Evolutionary conservation across 2,113 vertebrate genomes (phyloP).

Genomic region (Salminus brasiliensis): DNA sequence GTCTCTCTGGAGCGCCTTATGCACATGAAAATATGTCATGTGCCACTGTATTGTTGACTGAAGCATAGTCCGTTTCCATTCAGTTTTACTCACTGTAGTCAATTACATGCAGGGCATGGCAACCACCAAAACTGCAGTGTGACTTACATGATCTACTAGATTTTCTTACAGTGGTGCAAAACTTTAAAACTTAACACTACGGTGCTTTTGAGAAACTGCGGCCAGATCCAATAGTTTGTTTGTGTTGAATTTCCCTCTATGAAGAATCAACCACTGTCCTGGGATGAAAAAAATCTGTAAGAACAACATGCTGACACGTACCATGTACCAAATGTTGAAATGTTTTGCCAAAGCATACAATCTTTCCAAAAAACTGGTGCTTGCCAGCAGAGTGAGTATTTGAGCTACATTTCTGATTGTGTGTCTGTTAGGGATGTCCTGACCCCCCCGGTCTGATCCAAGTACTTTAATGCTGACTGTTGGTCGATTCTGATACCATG

Average conservation of each 20-base stretch:
- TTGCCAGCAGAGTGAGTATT: slow-evolving; percentile 68
- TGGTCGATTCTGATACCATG: not conserved
- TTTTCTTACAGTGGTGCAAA: not conserved
- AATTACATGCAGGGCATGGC: not conserved
- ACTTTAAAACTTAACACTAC: no score
- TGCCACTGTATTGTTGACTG: not conserved
- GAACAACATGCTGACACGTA: slow-evolving; percentile 71
- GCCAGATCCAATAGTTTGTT: not conserved
- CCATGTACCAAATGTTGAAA: slow-evolving; percentile 68
- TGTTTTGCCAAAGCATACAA: slow-evolving; percentile 69
- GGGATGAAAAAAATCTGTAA: slow-evolving; percentile 73
- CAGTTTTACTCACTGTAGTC: not conserved
- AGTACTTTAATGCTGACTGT: not conserved
- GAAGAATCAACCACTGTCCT: slow-evolving; percentile 74
- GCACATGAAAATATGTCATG: slow-evolving; percentile 62
- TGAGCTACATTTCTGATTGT: not conserved
- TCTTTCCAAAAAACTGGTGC: slow-evolving; percentile 73
- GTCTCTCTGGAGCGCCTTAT: slow-evolving; percentile 62
- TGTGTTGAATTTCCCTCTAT: not conserved
- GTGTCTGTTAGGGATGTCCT: not conserved
- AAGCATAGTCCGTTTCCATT: not conserved
- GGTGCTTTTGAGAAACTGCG: no score
- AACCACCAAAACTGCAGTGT: not conserved
- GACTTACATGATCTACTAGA: not conserved
- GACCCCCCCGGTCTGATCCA: no score